A percentile compares a stretch with the other conserved stretches of the same genome.
phyloP scores from a whole-genome alignment of 2,113 vertebrate species.

The Pardalotus punctatus region DNA sequence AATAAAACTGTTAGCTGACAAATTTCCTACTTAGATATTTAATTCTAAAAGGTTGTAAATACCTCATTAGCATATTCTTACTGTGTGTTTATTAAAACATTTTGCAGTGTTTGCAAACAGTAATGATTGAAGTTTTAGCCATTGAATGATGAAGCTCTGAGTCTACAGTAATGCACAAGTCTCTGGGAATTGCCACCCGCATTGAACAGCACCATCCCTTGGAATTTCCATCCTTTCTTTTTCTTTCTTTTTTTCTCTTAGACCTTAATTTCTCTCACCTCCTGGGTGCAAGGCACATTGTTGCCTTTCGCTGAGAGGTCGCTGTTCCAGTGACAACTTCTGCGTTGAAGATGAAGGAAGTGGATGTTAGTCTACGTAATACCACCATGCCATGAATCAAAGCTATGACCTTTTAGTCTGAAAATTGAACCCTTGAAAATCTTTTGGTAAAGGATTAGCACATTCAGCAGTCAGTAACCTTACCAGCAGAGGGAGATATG shows the following conservation, averaged over 20 bases:
- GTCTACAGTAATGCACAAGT: background rate
- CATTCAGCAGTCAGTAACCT: background rate
- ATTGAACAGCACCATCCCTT: background rate
- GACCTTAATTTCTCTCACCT: background rate
- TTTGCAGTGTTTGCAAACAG: background rate
- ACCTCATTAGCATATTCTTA: background rate
- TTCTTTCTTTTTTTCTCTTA: background rate
- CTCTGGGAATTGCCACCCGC: background rate
- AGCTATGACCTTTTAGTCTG: background rate
- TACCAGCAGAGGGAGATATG: conserved; percentile 6
- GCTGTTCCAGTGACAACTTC: background rate
- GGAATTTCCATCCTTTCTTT: background rate
- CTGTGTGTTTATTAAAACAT: background rate
- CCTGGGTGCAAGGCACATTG: background rate
- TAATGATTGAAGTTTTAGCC: background rate
- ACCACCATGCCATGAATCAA: background rate
- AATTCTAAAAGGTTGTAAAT: background rate
- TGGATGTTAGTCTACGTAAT: background rate
- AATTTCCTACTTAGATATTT: background rate
- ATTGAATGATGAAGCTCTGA: background rate
- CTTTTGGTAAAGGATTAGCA: background rate
- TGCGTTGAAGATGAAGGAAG: background rate
- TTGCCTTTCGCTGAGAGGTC: background rate
- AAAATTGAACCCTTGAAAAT: background rate
- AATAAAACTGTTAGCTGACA: background rate